Conservation (phyloP, 2,797 vertebrate species). For the Trachurus trachurus region DNA sequence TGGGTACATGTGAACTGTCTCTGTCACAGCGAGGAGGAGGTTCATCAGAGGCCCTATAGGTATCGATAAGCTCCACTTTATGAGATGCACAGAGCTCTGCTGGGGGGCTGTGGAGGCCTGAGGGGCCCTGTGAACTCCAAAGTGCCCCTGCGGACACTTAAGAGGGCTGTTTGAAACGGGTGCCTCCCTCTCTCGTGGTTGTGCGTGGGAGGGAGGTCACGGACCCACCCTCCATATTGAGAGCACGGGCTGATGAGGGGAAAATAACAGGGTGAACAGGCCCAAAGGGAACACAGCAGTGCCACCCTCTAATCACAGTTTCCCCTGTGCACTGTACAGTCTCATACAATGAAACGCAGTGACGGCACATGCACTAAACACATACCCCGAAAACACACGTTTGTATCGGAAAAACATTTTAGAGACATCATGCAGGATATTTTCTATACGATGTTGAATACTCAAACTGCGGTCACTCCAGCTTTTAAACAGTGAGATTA, state of each 20-base stretch:
- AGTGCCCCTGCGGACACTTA: slow-evolving; percentile 39
- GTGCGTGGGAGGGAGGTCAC: slow-evolving; percentile 73
- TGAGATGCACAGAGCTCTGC: slow-evolving; percentile 35
- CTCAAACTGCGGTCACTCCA: background rate
- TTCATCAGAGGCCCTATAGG: background rate
- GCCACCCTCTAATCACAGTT: slow-evolving; percentile 80
- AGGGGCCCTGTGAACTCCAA: slow-evolving; percentile 22
- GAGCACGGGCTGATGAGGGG: slow-evolving; percentile 63
- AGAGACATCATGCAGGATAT: background rate
- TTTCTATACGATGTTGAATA: background rate
- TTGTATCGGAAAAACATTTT: background rate
- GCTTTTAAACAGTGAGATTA: background rate
- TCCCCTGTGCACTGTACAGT: slow-evolving; percentile 34
- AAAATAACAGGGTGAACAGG: slow-evolving; percentile 77
- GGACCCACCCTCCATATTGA: slow-evolving; percentile 74
- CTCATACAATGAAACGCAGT: slow-evolving; percentile 31
- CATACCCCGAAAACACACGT: slow-evolving; percentile 8
- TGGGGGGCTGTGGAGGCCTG: slow-evolving; percentile 23
- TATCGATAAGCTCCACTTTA: slow-evolving; percentile 20
- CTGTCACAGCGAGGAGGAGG: slow-evolving; percentile 27
- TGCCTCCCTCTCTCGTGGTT: slow-evolving; percentile 69
- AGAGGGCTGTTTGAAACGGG: slow-evolving; percentile 45
- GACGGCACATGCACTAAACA: background rate
- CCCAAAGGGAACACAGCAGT: slow-evolving; percentile 49
- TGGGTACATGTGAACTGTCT: slow-evolving; percentile 21